Percentiles rank a stretch among this genome's conserved stretches.
phyloP scores from a whole-genome alignment of 2,888 invertebrate species.

The Stictocephala bisonia region DNA sequence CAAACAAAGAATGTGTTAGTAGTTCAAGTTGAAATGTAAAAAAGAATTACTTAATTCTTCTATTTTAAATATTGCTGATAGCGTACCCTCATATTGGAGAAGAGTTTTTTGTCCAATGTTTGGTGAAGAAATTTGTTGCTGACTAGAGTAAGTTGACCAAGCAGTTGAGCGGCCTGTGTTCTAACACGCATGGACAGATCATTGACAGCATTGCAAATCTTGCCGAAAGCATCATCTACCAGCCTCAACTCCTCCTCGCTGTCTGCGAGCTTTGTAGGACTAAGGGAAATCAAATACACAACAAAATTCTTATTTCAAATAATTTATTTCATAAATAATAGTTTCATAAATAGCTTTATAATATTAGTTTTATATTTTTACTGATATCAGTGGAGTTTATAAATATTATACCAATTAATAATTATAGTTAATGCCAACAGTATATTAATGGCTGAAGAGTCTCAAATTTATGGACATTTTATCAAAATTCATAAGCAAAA shows the following conservation, averaged over 20 bases:
- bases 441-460: no score
- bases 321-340: background rate
- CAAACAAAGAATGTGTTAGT: no score
- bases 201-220: slow-evolving; percentile 92
- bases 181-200: slow-evolving; percentile 92
- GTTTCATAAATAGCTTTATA: background rate
- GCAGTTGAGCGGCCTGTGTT: slow-evolving; percentile 83
- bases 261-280: slow-evolving; percentile 45
- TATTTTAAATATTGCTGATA: no score
- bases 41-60: no score
- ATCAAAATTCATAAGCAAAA: no score
- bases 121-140: slow-evolving; percentile 92
- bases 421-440: no score
- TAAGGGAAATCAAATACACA: no score
- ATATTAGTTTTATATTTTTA: background rate
- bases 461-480: no score
- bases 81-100: slow-evolving; percentile 92
- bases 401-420: no score
- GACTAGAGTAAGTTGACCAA: slow-evolving; percentile 89
- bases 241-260: slow-evolving; percentile 85
- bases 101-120: slow-evolving; percentile 96
- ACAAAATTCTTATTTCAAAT: background rate
- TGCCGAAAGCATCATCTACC: slow-evolving; percentile 96
- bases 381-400: no score
- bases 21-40: no score